These are phyloP conservation scores for Lamprotornis superbus DNA, from an alignment of 2,113 vertebrate genomes.

Conservation along the genomic window DNA sequence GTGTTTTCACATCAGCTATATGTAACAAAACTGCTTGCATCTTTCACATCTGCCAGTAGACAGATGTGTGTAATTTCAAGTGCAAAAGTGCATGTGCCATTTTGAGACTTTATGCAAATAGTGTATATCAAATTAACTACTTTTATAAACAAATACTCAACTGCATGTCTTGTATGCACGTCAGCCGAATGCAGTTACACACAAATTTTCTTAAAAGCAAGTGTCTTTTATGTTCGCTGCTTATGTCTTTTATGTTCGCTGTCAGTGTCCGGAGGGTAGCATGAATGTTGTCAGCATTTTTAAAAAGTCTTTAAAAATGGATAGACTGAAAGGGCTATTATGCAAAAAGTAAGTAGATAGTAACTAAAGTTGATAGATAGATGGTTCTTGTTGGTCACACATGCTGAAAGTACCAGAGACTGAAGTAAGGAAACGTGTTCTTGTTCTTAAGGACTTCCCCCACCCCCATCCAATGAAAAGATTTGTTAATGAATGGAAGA, in stretches of 20 bases:
- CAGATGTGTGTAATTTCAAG: background rate
- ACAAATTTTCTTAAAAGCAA: background rate
- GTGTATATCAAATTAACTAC: background rate
- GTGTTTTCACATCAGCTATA: background rate
- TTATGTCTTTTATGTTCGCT: background rate
- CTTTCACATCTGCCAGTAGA: background rate
- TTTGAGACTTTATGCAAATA: slow-evolving; percentile 12
- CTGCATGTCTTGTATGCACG: background rate
- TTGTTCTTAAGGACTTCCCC: slow-evolving; percentile 30
- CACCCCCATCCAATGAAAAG: background rate
- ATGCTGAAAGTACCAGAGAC: slow-evolving; percentile 6
- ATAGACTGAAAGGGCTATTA: background rate
- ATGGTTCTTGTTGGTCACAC: slow-evolving; percentile 24
- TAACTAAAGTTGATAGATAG: slow-evolving; percentile 8
- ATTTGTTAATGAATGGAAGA: slow-evolving; percentile 65
- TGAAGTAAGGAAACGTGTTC: slow-evolving; percentile 3
- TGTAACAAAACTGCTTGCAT: background rate
- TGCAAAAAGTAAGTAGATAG: slow-evolving; percentile 11
- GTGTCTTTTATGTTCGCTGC: background rate
- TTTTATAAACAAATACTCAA: slow-evolving; percentile 24
- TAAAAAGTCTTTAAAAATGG: slow-evolving; percentile 5
- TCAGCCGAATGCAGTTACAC: background rate
- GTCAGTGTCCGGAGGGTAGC: background rate
- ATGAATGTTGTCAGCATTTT: background rate
- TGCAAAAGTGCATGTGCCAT: background rate